A percentile compares a stretch with the other conserved stretches of the same genome.
Conservation (phyloP, 2,888 invertebrate genomes). For the Endotricha flammealis region DNA sequence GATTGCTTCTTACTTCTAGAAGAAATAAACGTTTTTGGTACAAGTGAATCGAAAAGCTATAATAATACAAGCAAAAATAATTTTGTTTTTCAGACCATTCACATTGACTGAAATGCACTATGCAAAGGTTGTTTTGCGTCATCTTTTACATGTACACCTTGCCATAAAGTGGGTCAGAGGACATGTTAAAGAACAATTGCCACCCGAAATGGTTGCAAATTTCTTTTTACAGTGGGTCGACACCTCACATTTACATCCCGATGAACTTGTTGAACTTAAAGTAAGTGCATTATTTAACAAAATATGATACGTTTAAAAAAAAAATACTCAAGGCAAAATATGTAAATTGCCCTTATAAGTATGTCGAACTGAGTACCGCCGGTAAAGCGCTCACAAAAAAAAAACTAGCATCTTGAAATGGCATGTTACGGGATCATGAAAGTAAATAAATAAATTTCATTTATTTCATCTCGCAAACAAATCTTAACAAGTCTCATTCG, state of each 20-base stretch:
- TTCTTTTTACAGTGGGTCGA: conserved; percentile 59
- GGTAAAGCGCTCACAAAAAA: too few relatives aligned
- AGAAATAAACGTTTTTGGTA: conserved; percentile 78
- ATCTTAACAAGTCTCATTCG: too few relatives aligned
- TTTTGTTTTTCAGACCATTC: conserved; percentile 33
- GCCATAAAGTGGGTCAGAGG: conserved; percentile 45
- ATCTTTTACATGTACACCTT: conserved; percentile 43
- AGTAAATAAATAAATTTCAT: too few relatives aligned
- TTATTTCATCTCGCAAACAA: too few relatives aligned
- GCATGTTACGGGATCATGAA: too few relatives aligned
- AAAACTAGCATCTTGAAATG: too few relatives aligned
- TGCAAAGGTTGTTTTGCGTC: conserved; percentile 40
- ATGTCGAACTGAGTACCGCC: too few relatives aligned
- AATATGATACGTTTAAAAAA: too few relatives aligned
- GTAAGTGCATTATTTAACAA: too few relatives aligned
- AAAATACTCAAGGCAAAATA: too few relatives aligned
- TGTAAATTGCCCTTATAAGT: too few relatives aligned
- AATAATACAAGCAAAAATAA: background rate
- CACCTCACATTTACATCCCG: conserved; percentile 34
- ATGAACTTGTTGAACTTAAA: conserved; percentile 33
- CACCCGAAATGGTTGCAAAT: conserved; percentile 43
- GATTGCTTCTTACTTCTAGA: conserved; percentile 79
- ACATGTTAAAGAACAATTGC: conserved; percentile 26
- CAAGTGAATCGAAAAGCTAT: conserved; percentile 74
- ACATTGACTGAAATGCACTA: conserved; percentile 53